Percentiles rank a stretch among this genome's conserved stretches.
Conservation (phyloP, 2,888 invertebrate genomes). For the Pammene fasciana region DNA sequence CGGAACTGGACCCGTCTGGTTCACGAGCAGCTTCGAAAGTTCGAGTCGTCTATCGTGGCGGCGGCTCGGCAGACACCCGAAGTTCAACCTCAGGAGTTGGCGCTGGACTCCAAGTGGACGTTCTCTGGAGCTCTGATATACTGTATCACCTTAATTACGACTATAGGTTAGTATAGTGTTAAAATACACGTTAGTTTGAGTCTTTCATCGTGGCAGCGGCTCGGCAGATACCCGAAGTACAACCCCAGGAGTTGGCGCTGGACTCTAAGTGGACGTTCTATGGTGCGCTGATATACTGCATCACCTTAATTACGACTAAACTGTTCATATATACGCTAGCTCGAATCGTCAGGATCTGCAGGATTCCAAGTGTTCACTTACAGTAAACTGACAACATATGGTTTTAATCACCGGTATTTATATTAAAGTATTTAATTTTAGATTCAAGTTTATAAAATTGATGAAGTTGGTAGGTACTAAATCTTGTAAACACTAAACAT, state of each 20-base stretch:
- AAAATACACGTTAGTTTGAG: constrained; percentile 52
- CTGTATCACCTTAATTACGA: constrained; percentile 93
- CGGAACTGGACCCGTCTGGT: constrained; percentile 92
- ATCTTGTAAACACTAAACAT: background rate
- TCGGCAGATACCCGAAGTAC: too few relatives aligned
- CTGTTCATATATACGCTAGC: background rate
- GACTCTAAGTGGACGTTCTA: constrained; percentile 91
- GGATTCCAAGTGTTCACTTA: too few relatives aligned
- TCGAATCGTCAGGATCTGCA: too few relatives aligned
- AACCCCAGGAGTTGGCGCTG: constrained; percentile 67
- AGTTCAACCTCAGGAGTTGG: constrained; percentile 65
- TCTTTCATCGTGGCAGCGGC: constrained; percentile 64
- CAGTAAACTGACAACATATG: too few relatives aligned
- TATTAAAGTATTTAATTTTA: too few relatives aligned
- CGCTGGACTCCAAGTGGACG: constrained; percentile 87
- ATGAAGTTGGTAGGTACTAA: too few relatives aligned
- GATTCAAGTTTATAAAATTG: too few relatives aligned
- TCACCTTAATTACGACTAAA: constrained; percentile 92
- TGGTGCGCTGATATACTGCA: constrained; percentile 91
- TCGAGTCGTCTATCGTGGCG: constrained; percentile 90
- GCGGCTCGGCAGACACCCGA: constrained; percentile 85
- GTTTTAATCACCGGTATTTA: too few relatives aligned
- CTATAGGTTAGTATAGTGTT: constrained; percentile 82
- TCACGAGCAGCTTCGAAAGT: constrained; percentile 89
- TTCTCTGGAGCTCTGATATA: constrained; percentile 93